A percentile compares a stretch with the other conserved stretches of the same genome.
These are phyloP conservation scores for Pantala flavescens DNA, from an alignment of 1,140 invertebrate genomes.

Conservation along the genomic window DNA sequence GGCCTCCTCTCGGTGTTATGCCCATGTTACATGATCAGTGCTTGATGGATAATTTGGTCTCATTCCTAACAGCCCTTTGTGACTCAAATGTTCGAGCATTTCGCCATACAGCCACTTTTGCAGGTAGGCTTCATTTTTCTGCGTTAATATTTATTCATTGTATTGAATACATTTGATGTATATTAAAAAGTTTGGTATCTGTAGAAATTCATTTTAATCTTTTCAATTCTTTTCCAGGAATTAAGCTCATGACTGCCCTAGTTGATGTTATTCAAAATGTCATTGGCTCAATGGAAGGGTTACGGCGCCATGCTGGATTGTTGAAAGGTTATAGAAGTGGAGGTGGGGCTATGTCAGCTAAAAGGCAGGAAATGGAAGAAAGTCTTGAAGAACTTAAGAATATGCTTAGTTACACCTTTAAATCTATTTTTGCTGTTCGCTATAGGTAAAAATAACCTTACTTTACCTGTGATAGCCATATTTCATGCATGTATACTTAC, in stretches of 20 bases:
- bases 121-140: slow-evolving; percentile 42
- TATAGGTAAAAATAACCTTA: slow-evolving; percentile 51
- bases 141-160: no score
- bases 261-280: slow-evolving; percentile 97
- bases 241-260: slow-evolving; percentile 98
- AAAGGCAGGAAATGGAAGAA: slow-evolving; percentile 91
- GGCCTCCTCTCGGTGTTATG: slow-evolving; percentile 18
- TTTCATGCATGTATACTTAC: no score
- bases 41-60: slow-evolving; percentile 98
- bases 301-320: slow-evolving; percentile 95
- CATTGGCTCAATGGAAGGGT: slow-evolving; percentile 93
- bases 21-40: slow-evolving; percentile 99
- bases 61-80: slow-evolving; percentile 89
- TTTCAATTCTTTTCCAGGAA: slow-evolving; percentile 46
- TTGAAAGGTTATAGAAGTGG: slow-evolving; percentile 67
- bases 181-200: no score
- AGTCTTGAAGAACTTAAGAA: slow-evolving; percentile 99
- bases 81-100: slow-evolving; percentile 98
- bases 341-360: slow-evolving; percentile 77
- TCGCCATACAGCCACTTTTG: slow-evolving; percentile 93
- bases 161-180: not conserved
- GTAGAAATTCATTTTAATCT: no score
- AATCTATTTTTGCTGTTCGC: slow-evolving; percentile 97
- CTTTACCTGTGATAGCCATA: not conserved
- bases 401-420: slow-evolving; percentile 99